Evolutionary conservation across 2,888 invertebrate genomes (phyloP).

Genomic region (Strigamia transsilvanica): DNA sequence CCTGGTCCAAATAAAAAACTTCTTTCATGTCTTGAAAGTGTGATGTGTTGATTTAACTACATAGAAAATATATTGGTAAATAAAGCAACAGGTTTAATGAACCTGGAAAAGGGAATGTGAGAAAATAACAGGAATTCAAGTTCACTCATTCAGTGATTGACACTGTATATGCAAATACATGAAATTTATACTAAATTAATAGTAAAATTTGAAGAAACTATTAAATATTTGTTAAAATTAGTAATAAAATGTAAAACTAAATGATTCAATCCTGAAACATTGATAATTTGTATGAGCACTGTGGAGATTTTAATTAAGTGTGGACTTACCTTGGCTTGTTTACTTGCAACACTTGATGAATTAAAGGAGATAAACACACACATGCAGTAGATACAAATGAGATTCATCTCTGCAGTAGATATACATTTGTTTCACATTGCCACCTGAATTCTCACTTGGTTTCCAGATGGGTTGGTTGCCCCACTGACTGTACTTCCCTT

Average conservation of each 20-base stretch:
- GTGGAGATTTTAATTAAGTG: not conserved
- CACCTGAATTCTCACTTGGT: slow-evolving; percentile 11
- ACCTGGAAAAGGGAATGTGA: not conserved
- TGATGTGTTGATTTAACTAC: not conserved
- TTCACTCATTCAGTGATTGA: not conserved
- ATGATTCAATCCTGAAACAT: too few species aligned
- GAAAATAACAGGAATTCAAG: slow-evolving; percentile 13
- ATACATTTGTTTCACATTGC: slow-evolving; percentile 15
- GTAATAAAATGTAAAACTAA: too few species aligned
- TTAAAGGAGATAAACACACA: not conserved
- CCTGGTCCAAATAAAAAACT: slow-evolving; percentile 35
- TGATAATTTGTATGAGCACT: too few species aligned
- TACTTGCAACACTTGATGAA: not conserved
- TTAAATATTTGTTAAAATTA: too few species aligned
- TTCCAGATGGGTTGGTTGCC: slow-evolving; percentile 45
- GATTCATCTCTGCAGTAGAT: slow-evolving; percentile 12
- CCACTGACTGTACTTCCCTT: slow-evolving; percentile 46
- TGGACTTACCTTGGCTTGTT: not conserved
- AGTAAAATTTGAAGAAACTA: not conserved
- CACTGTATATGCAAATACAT: not conserved
- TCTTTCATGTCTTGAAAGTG: slow-evolving; percentile 13
- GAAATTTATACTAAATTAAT: not conserved
- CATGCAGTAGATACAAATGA: not conserved
- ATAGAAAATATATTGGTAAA: not conserved
- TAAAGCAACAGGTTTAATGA: not conserved